Evolutionary conservation across 2,113 vertebrate species (phyloP), one percentile per base, ranked within the genome.

Genomic region (Myotis davidii): DNA sequence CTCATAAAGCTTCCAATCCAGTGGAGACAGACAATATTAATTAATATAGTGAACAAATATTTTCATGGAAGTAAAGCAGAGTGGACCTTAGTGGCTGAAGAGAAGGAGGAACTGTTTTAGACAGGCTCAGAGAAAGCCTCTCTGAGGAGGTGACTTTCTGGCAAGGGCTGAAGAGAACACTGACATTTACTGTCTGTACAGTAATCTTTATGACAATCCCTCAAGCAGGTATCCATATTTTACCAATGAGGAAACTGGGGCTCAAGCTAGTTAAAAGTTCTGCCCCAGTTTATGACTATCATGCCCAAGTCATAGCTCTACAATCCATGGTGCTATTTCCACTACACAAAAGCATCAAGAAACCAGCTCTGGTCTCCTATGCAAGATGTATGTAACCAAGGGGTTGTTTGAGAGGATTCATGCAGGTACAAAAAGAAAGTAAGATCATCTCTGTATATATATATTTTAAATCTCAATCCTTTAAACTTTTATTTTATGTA

Each of bases 211-310:
- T 48, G 73, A 85, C 4, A 59, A 61, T 17, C 37, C 32, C 54
- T 67, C 1, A 64, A 56, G 20, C 17, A 83, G 14, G 4, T n/a
- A 77, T 45, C 34, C 5, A 5, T 61, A 83, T 42, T 74, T 85
- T 74, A 96, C 48, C 96, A 50, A 81, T 82, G 29, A 96, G 50
- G 65, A 87, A 92, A 54, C 21, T 25, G 42, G 20, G 73, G 50
- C n/a, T 77, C 85, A 84, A 65, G 59, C 61, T 37, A 64, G 37
- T 29, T 79, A 76, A 54, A 91, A 84, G 34, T 91, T 21, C 77
- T 91, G 37, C 25, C 74, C 78, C 61, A 64, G 37, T 73, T 94
- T 77, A 85, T 61, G 34, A 96, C 85, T 61, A 52, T n/a, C 88
- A 91, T 32, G 3, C 29, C 82, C 76, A 52, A 85, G n/a, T 45